Percentiles rank a stretch among this genome's conserved stretches.
These are phyloP conservation scores for Agapetus fuscipes DNA, from an alignment of 2,888 invertebrate species.

Conservation along the genomic window DNA sequence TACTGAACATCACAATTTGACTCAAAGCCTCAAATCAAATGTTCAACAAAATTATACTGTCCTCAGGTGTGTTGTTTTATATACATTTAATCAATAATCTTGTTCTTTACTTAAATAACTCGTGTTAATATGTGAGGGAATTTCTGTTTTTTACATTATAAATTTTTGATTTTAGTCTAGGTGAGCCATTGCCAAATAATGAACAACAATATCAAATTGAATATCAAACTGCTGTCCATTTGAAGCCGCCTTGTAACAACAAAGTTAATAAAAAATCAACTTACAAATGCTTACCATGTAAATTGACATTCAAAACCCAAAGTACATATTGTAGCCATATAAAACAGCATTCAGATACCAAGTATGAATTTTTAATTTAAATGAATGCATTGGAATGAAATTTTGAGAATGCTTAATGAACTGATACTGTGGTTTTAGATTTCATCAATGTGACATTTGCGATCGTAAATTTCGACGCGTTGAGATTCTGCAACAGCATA, in stretches of 20 bases:
- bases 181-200: too few species aligned
- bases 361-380: constrained; percentile 7
- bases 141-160: too few species aligned
- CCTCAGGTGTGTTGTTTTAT: constrained; percentile 2
- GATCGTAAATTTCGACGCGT: constrained; percentile 8
- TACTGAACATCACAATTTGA: neutral
- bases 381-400: too few species aligned
- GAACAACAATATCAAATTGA: too few species aligned
- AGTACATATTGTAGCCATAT: constrained; percentile 8
- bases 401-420: too few species aligned
- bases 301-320: constrained; percentile 9
- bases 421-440: too few species aligned
- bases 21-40: too few species aligned
- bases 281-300: constrained; percentile 13
- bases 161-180: too few species aligned
- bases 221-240: too few species aligned
- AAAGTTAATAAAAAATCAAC: neutral
- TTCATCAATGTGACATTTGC: constrained; percentile 8
- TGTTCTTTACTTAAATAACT: too few species aligned
- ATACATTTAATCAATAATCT: neutral
- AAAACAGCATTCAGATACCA: constrained; percentile 10
- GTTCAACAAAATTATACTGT: constrained; percentile 7
- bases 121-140: too few species aligned
- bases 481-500: constrained; percentile 10
- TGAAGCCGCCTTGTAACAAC: too few species aligned